phyloP scores from a whole-genome alignment of 2,113 vertebrate species.

The Spilogale gracilis region DNA sequence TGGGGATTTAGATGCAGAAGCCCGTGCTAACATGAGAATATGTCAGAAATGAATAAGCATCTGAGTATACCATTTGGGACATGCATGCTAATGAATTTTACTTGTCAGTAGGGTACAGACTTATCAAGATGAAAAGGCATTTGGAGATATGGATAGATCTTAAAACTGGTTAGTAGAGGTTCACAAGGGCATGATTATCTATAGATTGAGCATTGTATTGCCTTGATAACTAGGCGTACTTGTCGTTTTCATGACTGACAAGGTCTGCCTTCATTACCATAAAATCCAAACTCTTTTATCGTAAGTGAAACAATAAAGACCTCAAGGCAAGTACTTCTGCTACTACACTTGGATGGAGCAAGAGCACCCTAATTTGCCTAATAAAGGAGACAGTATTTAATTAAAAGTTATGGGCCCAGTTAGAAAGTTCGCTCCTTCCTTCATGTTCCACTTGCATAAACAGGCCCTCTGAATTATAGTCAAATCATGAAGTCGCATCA shows the following conservation, averaged over 20 bases:
- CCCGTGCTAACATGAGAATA: background rate
- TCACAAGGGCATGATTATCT: background rate
- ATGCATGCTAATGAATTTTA: background rate
- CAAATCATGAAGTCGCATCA: background rate
- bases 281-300: background rate
- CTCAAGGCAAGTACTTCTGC: background rate
- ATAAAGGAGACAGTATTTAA: background rate
- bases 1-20: background rate
- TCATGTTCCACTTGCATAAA: background rate
- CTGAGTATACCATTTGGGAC: background rate
- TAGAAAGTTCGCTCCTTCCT: background rate
- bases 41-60: background rate
- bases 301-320: background rate
- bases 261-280: background rate
- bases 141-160: background rate
- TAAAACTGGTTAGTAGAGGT: background rate
- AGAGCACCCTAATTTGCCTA: background rate
- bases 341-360: background rate
- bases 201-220: background rate
- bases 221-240: background rate
- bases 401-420: background rate
- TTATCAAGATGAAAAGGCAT: background rate
- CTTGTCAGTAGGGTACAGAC: background rate
- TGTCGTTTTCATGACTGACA: background rate
- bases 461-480: background rate